Conservation (phyloP, 30 jellyfish, hydroid and myxozoan genomes). For the Aurelia sp. region DNA sequence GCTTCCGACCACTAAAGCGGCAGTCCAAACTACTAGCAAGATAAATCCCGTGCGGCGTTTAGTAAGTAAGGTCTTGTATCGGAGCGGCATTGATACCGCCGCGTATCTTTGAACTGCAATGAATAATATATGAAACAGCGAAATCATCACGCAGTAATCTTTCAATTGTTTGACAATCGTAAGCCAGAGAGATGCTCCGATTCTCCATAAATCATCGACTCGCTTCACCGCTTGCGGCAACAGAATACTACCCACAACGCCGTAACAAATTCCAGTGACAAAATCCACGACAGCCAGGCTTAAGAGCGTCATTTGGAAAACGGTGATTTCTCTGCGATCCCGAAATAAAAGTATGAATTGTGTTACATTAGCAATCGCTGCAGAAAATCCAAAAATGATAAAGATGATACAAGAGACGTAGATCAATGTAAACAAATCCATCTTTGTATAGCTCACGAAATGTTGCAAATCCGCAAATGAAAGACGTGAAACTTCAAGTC, state of each 20-base stretch:
- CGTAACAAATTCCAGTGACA: not conserved
- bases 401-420: not conserved
- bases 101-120: slow-evolving; percentile 28
- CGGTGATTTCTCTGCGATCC: not conserved
- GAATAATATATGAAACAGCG: slow-evolving; percentile 7
- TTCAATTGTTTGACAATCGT: too few species aligned
- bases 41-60: not conserved
- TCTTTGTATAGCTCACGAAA: too few species aligned
- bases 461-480: too few species aligned
- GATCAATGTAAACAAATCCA: too few species aligned
- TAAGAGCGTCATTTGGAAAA: not conserved
- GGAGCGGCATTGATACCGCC: slow-evolving; percentile 16
- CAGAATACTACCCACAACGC: not conserved
- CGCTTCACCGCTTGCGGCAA: too few species aligned
- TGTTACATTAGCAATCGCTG: slow-evolving; percentile 6
- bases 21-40: slow-evolving; percentile 3
- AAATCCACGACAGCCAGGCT: slow-evolving; percentile 21
- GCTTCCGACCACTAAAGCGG: not conserved
- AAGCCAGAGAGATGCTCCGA: too few species aligned
- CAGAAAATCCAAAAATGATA: not conserved
- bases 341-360: not conserved
- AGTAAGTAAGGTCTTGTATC: not conserved
- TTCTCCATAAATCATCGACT: too few species aligned
- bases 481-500: too few species aligned
- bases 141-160: not conserved